Conservation (phyloP, 2,113 vertebrate species). For the Istiophorus platypterus region DNA sequence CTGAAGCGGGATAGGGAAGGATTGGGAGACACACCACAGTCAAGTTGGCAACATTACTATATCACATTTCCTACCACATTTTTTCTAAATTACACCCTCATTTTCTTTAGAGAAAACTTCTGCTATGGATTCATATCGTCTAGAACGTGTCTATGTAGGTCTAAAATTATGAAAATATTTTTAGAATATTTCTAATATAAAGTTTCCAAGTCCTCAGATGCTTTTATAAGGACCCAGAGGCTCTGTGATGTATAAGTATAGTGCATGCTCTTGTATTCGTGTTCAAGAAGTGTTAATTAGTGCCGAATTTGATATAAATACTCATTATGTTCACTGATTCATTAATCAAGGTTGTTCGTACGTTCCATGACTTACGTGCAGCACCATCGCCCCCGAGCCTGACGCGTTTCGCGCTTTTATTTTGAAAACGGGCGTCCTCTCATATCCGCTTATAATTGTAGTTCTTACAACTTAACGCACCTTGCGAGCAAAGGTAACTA, state of each 20-base stretch:
- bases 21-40: constrained; percentile 51
- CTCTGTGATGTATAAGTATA: fast-evolving
- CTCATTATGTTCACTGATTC: fast-evolving
- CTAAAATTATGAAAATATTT: fast-evolving
- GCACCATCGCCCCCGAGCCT: background rate
- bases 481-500: constrained; percentile 49
- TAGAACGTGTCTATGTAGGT: too few species aligned
- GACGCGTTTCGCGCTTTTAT: constrained; percentile 39
- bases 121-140: fast-evolving
- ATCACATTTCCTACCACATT: fast-evolving
- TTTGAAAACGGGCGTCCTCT: constrained; percentile 10
- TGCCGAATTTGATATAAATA: fast-evolving
- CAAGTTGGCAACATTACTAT: background rate
- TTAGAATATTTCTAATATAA: fast-evolving
- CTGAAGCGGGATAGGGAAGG: constrained; percentile 72
- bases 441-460: background rate
- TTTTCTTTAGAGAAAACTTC: fast-evolving
- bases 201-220: background rate
- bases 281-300: background rate
- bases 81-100: constrained; percentile 43
- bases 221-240: fast-evolving
- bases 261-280: too few species aligned
- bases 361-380: fast-evolving
- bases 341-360: background rate
- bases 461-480: background rate